Evolutionary conservation across 2,113 vertebrate species (phyloP), one percentile per base, ranked within the genome.

Genomic region (Prionailurus viverrinus): DNA sequence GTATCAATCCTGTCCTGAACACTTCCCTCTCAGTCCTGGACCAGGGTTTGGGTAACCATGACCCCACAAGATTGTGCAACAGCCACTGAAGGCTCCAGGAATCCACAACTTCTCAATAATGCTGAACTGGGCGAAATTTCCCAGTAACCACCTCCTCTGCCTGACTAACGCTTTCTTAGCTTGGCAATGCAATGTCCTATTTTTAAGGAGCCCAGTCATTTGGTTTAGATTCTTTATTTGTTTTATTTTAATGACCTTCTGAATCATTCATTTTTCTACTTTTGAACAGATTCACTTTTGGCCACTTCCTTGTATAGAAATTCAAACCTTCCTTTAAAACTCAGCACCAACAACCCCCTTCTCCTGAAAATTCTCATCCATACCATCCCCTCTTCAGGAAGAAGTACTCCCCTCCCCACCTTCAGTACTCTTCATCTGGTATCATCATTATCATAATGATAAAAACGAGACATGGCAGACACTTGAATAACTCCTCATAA

Each of bases 161-260:
- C 97, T 98, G 98, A 98, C 97, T 96, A 98, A 98, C 3, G 4
- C 97, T 88, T n/a, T 71, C 96, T 68, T 58, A 69, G 36, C 92
- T 48, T 58, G 92, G 86, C 87, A 73, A 18, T 71, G 94, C 78
- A 82, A 93, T 29, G 61, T 63, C 84, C 95, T 97, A 96, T 96
- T 97, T 98, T 98, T 98, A 97, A 97, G 97, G 97, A 97, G 90
- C n/a, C 84, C 41, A 97, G 97, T 98, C 97, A 96, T 96, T 98
- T 96, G 95, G 96, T 98, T 95, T 90, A 94, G 96, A 95, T 80
- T 90, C 92, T 96, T 97, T 92, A 92, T 95, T 96, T 97, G 96
- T 55, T 95, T 96, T 96, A 95, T 92, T 96, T 97, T 97, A 96
- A 97, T 94, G 91, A 87, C 88, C 69, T 94, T 97, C 97, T 98